These are phyloP conservation scores for Poicephalus gulielmi DNA, from an alignment of 2,113 vertebrate species.

Conservation along the genomic window DNA sequence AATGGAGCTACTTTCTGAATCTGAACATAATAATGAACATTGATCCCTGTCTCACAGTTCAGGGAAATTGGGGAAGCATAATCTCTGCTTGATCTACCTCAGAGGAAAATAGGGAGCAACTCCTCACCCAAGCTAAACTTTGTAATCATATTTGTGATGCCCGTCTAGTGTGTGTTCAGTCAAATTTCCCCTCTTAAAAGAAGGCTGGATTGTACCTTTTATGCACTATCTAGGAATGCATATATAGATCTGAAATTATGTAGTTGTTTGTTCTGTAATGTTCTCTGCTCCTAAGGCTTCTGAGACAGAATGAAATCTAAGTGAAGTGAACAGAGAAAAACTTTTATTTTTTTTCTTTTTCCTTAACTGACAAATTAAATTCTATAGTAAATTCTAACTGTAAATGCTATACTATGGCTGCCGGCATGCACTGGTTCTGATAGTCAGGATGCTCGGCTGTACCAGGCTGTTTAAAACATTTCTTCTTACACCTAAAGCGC, in stretches of 20 bases:
- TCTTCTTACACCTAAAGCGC: background rate
- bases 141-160: background rate
- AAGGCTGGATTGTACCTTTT: background rate
- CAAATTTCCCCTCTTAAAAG: background rate
- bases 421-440: background rate
- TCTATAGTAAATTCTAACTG: background rate
- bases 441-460: background rate
- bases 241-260: background rate
- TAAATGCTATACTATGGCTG: background rate
- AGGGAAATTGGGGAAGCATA: background rate
- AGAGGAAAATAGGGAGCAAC: background rate
- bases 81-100: background rate
- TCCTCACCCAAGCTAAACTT: background rate
- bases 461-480: background rate
- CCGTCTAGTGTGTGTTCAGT: background rate
- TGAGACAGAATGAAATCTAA: slow-evolving; percentile 5
- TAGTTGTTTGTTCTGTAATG: background rate
- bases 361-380: background rate
- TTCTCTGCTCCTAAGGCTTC: background rate
- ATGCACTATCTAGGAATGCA: background rate
- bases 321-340: slow-evolving; percentile 14
- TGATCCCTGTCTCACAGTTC: background rate
- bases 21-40: background rate
- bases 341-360: background rate
- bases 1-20: background rate